Base-by-base conservation (phyloP, 2,888 invertebrate genomes). In the Diploptera punctata region DNA sequence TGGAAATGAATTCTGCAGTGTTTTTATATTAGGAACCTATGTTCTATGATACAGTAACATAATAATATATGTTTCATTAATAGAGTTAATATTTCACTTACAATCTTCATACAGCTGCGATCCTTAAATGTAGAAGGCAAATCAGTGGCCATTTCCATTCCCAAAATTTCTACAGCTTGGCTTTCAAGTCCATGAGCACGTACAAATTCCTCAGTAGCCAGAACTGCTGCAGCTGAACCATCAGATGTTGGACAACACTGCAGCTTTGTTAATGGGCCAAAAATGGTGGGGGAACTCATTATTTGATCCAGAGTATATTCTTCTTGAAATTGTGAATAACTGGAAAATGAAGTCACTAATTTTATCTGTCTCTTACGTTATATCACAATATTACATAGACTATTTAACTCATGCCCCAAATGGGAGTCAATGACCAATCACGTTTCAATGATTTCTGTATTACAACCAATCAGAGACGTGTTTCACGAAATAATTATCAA, bases 241-340 rank as follows among this genome's bases (percentile, higher is more conserved):
- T 99, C 98, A 61, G 98, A 98, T 0, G 99, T 99, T 0, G 99
- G 99, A 81, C 98, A 98, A 83, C 99, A 99, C 81, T 98, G 98
- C 13, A 99, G 86, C 81, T 98, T 98, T 1, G 99, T 99, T 61
- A 99, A 85, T 0, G 96, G 95, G 2, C 94, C 97, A 83, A 93
- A 95, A 76, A 99, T 90, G 80, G 88, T 87, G n/a, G 95, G 93
- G 0, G 98, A 94, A 13, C 91, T 90, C 81, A 93, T 84, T 72
- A 99, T 94, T 84, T 99, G 92, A 72, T 99, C 94, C 75, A 99
- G 83, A 0, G 92, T 90, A 81, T 98, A 98, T 80, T 94, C 94
- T 76, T 95, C 92, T 79, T 91, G 93, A 81, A 98, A 97, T 82
- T 99, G 99, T 0, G 99, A 97, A 79, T 97, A 89, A 26, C 92